Evolutionary conservation across 2,888 invertebrate species (phyloP).

Genomic region (Tachina fera): DNA sequence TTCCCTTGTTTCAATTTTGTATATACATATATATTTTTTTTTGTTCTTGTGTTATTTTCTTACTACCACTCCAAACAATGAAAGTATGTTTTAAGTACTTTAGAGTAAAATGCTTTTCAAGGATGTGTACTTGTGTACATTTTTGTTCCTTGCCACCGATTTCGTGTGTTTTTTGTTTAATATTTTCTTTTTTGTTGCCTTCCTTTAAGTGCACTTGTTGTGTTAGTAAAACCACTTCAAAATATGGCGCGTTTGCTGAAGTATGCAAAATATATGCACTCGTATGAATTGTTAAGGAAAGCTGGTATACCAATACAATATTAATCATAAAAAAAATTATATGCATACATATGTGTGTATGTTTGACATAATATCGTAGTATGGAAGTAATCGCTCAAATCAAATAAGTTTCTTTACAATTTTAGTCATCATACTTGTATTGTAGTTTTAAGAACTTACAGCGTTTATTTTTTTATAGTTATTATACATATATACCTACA

Average conservation of each 20-base stretch:
- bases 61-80: conserved; percentile 67
- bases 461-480: too few species aligned
- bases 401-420: conserved; percentile 39
- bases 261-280: conserved; percentile 79
- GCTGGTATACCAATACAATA: conserved; percentile 19
- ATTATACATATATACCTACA: too few species aligned
- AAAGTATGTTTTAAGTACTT: conserved; percentile 72
- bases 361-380: conserved; percentile 53
- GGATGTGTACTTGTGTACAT: conserved; percentile 78
- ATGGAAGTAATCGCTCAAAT: conserved; percentile 57
- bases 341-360: conserved; percentile 20
- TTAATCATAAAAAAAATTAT: neutral
- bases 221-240: conserved; percentile 82
- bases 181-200: conserved; percentile 55
- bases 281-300: conserved; percentile 52
- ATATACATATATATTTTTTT: neutral
- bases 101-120: conserved; percentile 79
- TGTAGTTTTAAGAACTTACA: conserved; percentile 5
- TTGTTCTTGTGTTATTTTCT: conserved; percentile 57
- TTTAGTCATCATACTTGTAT: conserved; percentile 46
- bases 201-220: conserved; percentile 79
- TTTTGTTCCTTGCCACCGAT: conserved; percentile 48
- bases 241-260: conserved; percentile 82
- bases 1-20: conserved; percentile 25
- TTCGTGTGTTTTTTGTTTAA: neutral